Conservation (phyloP, 1,140 invertebrate species). For the Sesamia nonagrioides region DNA sequence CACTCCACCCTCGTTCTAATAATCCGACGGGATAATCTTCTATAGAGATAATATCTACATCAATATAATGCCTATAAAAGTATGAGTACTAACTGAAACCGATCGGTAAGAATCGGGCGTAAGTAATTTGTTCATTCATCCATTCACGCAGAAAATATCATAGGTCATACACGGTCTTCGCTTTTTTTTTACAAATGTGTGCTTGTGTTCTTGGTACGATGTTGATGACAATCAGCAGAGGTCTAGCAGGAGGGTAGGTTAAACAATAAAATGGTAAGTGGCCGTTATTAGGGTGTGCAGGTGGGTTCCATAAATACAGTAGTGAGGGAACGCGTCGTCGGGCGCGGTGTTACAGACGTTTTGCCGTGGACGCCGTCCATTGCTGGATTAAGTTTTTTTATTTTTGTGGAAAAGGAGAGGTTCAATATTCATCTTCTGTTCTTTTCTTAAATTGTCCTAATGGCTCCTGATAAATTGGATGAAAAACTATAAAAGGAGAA, state of each 20-base stretch:
- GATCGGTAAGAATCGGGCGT: background rate
- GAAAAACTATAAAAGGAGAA: too few relatives aligned
- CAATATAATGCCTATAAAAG: background rate
- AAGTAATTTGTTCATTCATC: background rate
- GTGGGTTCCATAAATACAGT: slow-evolving; percentile 45
- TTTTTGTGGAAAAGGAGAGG: background rate
- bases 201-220: background rate
- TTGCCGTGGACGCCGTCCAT: slow-evolving; percentile 1
- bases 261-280: slow-evolving; percentile 50
- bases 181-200: too few relatives aligned
- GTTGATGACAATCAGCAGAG: slow-evolving; percentile 1
- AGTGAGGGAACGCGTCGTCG: slow-evolving; percentile 10
- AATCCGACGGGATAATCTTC: too few relatives aligned
- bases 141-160: background rate
- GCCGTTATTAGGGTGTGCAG: slow-evolving; percentile 47
- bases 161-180: background rate
- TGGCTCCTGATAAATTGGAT: too few relatives aligned
- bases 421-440: too few relatives aligned
- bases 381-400: background rate
- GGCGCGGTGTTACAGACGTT: background rate
- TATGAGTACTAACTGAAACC: background rate
- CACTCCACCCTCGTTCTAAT: too few relatives aligned
- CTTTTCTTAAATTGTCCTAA: too few relatives aligned
- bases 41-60: too few relatives aligned
- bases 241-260: slow-evolving; percentile 29